Evolutionary conservation across 2,113 vertebrate genomes (phyloP).

Genomic region (Aptenodytes patagonicus): DNA sequence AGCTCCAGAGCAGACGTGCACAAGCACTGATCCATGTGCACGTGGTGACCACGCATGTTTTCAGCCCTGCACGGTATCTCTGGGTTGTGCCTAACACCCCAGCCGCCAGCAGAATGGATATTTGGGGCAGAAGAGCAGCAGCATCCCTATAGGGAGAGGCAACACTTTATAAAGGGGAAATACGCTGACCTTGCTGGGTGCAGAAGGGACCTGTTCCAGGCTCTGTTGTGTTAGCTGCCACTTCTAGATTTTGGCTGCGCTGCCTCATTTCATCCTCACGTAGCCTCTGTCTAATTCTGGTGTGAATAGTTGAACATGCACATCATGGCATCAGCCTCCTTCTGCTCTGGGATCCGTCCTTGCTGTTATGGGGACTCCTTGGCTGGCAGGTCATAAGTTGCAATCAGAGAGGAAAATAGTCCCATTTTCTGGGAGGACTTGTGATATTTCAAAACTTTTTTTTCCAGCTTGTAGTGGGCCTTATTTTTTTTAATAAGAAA

Average conservation of each 20-base stretch:
- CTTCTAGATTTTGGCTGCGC: background rate
- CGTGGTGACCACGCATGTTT: fast-evolving
- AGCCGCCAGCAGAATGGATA: background rate
- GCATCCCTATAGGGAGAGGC: fast-evolving
- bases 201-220: background rate
- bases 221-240: background rate
- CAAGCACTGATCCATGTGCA: background rate
- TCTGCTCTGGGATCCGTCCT: background rate
- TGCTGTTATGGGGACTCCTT: background rate
- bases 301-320: background rate
- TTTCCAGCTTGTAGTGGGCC: background rate
- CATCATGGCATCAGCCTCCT: background rate
- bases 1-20: background rate
- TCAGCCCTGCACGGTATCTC: background rate
- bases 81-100: background rate
- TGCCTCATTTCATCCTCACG: background rate
- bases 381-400: background rate
- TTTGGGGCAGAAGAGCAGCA: background rate
- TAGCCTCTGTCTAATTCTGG: background rate
- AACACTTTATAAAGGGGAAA: background rate
- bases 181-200: background rate
- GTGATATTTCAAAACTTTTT: background rate
- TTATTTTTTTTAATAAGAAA: background rate
- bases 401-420: background rate
- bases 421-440: background rate